phyloP scores from a whole-genome alignment of 2,113 vertebrate species.

The Tetrao urogallus region DNA sequence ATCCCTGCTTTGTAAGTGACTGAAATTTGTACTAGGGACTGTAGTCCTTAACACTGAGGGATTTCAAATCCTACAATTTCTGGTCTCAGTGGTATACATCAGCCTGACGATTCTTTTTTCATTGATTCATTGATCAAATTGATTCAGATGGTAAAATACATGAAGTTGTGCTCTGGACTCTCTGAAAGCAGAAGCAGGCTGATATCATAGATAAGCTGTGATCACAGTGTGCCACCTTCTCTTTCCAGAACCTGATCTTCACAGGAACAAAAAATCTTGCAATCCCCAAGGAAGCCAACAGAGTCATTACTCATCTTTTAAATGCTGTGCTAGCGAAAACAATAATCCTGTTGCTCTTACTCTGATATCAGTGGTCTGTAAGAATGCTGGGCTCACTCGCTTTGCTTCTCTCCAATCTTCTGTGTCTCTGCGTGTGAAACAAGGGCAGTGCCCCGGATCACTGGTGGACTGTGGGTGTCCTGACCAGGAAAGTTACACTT shows the following conservation, averaged over 20 bases:
- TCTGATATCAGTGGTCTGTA: neutral
- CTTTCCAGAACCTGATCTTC: neutral
- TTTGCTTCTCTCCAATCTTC: neutral
- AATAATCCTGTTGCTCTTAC: neutral
- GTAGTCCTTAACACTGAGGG: neutral
- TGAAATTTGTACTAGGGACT: neutral
- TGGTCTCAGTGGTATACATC: neutral
- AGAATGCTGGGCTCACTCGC: neutral
- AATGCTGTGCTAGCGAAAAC: neutral
- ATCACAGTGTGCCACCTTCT: neutral
- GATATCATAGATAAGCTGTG: neutral
- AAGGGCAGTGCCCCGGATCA: neutral
- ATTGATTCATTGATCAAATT: neutral
- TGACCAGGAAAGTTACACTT: neutral
- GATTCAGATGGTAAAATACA: neutral
- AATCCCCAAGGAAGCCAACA: neutral
- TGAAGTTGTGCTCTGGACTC: neutral
- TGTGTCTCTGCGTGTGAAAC: neutral
- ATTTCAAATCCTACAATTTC: neutral
- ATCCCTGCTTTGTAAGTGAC: neutral
- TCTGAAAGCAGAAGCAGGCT: neutral
- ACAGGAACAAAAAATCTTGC: neutral
- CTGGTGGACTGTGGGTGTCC: neutral
- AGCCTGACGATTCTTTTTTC: neutral
- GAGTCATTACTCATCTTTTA: neutral